Percentiles rank a stretch among this genome's conserved stretches.
These are phyloP conservation scores for Callorhinus ursinus DNA, from an alignment of 2,113 vertebrate genomes.

Conservation along the genomic window DNA sequence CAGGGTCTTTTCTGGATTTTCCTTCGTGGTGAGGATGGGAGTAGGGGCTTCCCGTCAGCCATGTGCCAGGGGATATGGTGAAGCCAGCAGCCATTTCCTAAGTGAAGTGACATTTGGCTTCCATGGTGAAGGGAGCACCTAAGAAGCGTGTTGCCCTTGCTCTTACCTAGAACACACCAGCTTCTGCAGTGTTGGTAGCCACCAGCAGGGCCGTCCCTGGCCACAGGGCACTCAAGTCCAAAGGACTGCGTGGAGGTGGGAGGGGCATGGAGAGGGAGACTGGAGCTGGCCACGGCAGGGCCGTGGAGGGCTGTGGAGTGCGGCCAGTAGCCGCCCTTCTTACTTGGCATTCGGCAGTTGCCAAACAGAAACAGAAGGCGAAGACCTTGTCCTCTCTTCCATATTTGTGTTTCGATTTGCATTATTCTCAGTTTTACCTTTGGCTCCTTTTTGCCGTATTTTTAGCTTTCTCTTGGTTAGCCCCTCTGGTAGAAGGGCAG, in stretches of 20 bases:
- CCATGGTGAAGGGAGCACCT: background rate
- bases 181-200: background rate
- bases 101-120: background rate
- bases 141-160: background rate
- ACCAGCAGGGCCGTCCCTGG: background rate
- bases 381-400: background rate
- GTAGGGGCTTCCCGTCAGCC: background rate
- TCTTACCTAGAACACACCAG: background rate
- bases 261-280: background rate
- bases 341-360: background rate
- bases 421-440: background rate
- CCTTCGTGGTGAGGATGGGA: background rate
- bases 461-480: background rate
- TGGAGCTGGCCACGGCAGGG: background rate
- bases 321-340: accelerated
- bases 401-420: background rate
- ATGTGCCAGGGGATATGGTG: background rate
- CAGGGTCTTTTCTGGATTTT: background rate
- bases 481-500: background rate
- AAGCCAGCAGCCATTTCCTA: background rate
- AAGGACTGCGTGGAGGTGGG: background rate
- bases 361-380: background rate
- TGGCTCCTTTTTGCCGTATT: background rate
- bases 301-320: background rate
- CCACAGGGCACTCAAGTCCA: background rate